Percentiles rank a stretch among this genome's conserved stretches.
Evolutionary conservation across 2,888 invertebrate species (phyloP).

Genomic region (Fabriciana adippe): DNA sequence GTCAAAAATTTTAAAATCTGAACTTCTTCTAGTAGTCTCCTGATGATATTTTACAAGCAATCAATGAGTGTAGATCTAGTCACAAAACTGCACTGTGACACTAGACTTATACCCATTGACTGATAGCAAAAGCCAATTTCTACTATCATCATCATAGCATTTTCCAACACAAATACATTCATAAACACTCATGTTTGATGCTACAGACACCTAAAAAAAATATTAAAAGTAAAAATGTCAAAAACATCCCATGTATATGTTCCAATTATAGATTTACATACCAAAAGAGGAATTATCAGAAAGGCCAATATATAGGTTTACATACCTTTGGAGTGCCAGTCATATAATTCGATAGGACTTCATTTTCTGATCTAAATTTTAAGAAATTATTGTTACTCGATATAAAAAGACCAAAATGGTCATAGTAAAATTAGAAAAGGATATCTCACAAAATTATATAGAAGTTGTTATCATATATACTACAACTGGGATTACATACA

Average conservation of each 20-base stretch:
- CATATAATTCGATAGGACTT: conserved; percentile 72
- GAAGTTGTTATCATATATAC: neutral
- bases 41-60: conserved; percentile 51
- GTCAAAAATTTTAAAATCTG: too few relatives aligned
- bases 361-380: conserved; percentile 69
- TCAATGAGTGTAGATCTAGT: conserved; percentile 96
- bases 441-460: neutral
- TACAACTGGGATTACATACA: conserved; percentile 2
- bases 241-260: neutral
- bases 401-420: neutral
- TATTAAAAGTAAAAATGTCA: too few relatives aligned
- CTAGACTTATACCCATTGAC: conserved; percentile 88
- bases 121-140: conserved; percentile 45
- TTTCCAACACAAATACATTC: too few relatives aligned
- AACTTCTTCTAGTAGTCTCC: neutral
- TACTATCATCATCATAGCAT: conserved; percentile 22
- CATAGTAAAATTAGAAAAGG: neutral
- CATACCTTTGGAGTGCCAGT: conserved; percentile 69
- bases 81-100: conserved; percentile 85
- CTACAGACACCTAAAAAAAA: too few relatives aligned
- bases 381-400: conserved; percentile 47
- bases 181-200: too few relatives aligned
- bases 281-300: neutral
- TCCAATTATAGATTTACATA: neutral
- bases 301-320: conserved; percentile 14